phyloP scores from a whole-genome alignment of 1,140 invertebrate genomes.

The Polypedilum pembai region DNA sequence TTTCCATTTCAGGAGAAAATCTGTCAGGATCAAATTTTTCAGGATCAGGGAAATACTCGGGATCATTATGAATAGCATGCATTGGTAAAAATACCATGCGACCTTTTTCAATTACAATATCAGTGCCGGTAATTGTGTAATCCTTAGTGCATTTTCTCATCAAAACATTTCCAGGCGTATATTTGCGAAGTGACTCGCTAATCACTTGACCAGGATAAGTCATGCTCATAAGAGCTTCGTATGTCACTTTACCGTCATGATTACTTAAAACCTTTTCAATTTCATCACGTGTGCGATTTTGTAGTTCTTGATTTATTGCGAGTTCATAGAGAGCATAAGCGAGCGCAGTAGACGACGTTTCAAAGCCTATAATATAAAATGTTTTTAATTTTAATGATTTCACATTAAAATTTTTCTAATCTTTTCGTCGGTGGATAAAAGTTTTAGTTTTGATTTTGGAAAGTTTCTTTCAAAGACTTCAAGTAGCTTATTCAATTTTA shows the following conservation, averaged over 20 bases:
- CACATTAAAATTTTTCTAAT: no score
- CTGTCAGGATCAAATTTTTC: conserved; percentile 58
- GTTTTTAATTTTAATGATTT: no score
- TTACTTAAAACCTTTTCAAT: conserved; percentile 43
- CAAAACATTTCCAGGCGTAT: conserved; percentile 48
- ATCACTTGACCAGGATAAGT: conserved; percentile 50
- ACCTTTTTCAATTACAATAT: conserved; percentile 43
- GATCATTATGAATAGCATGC: conserved; percentile 44
- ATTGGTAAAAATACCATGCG: conserved; percentile 43
- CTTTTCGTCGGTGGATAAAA: no score
- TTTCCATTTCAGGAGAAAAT: conserved; percentile 43
- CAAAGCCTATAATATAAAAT: conserved; percentile 38
- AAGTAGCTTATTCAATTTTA: no score
- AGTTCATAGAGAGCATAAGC: conserved; percentile 46
- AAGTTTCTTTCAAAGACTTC: no score
- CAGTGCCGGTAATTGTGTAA: conserved; percentile 46
- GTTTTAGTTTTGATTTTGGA: no score
- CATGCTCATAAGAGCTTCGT: conserved; percentile 51
- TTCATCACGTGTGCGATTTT: conserved; percentile 46
- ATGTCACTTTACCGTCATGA: conserved; percentile 47
- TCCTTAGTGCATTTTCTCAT: conserved; percentile 46
- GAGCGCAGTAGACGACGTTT: conserved; percentile 45
- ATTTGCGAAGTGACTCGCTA: conserved; percentile 54
- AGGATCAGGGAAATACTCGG: conserved; percentile 51
- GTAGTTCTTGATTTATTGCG: conserved; percentile 44